phyloP scores from a whole-genome alignment of 2,113 vertebrate genomes.

The Lota lota region DNA sequence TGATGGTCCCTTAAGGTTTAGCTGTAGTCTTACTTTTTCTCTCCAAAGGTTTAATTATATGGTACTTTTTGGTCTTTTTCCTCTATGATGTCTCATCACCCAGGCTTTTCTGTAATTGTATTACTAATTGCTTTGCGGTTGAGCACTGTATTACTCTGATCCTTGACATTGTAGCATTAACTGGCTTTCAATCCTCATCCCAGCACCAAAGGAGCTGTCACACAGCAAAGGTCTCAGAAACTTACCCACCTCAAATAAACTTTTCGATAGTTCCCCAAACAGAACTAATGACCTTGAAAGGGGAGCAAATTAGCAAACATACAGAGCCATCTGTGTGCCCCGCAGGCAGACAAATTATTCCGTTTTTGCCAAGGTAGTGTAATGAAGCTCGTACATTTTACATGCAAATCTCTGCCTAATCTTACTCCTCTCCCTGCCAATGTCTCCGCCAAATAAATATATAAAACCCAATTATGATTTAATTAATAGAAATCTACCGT shows the following conservation, averaged over 20 bases:
- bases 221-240: conserved; percentile 56
- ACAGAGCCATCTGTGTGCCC: conserved; percentile 81
- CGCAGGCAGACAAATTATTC: conserved; percentile 76
- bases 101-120: too few species aligned
- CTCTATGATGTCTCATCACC: too few species aligned
- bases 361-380: conserved; percentile 77
- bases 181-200: conserved; percentile 22
- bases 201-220: conserved; percentile 61
- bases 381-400: conserved; percentile 80
- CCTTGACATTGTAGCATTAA: conserved; percentile 4
- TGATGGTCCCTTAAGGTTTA: not conserved
- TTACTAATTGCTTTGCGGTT: not conserved
- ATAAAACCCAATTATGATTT: conserved; percentile 82
- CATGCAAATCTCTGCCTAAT: conserved; percentile 79
- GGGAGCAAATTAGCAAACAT: conserved; percentile 80
- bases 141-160: not conserved
- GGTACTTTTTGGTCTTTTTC: too few species aligned
- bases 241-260: conserved; percentile 74
- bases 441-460: conserved; percentile 77
- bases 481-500: conserved; percentile 79
- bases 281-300: conserved; percentile 82
- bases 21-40: not conserved
- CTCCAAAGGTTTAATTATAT: not conserved
- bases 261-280: conserved; percentile 76
- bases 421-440: conserved; percentile 71